These are phyloP conservation scores for Mesitornis unicolor DNA, from an alignment of 2,113 vertebrate genomes.

Conservation along the genomic window DNA sequence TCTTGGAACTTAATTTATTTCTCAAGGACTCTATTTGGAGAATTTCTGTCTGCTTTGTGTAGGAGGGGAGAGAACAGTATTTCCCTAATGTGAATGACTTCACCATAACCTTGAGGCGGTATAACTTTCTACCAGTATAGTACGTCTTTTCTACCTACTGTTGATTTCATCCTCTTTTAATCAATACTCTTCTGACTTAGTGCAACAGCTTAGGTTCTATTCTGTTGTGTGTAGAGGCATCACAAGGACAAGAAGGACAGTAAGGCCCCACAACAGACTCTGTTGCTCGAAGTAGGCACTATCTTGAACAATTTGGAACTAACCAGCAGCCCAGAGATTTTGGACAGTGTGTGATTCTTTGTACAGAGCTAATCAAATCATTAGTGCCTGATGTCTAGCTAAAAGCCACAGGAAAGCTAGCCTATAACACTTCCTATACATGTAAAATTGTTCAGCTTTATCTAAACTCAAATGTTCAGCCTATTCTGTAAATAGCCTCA, in stretches of 20 bases:
- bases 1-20: slow-evolving; percentile 56
- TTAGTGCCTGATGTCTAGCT: slow-evolving; percentile 74
- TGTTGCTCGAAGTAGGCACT: background rate
- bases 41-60: background rate
- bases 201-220: slow-evolving; percentile 48
- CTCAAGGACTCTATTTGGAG: slow-evolving; percentile 44
- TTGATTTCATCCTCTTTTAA: slow-evolving; percentile 63
- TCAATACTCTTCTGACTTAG: slow-evolving; percentile 41
- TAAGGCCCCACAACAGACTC: background rate
- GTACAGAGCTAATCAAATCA: slow-evolving; percentile 72
- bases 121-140: slow-evolving; percentile 33
- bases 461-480: slow-evolving; percentile 52
- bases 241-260: background rate
- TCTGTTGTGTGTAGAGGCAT: slow-evolving; percentile 19
- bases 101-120: background rate
- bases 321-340: slow-evolving; percentile 55
- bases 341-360: slow-evolving; percentile 58
- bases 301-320: slow-evolving; percentile 9
- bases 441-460: slow-evolving; percentile 68
- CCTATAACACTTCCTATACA: slow-evolving; percentile 61
- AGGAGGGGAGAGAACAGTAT: slow-evolving; percentile 26
- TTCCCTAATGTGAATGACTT: background rate
- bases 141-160: slow-evolving; percentile 61
- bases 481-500: slow-evolving; percentile 65
- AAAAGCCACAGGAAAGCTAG: slow-evolving; percentile 67